Evolutionary conservation across 2,888 invertebrate species (phyloP).

Genomic region (Ellobium chinense): DNA sequence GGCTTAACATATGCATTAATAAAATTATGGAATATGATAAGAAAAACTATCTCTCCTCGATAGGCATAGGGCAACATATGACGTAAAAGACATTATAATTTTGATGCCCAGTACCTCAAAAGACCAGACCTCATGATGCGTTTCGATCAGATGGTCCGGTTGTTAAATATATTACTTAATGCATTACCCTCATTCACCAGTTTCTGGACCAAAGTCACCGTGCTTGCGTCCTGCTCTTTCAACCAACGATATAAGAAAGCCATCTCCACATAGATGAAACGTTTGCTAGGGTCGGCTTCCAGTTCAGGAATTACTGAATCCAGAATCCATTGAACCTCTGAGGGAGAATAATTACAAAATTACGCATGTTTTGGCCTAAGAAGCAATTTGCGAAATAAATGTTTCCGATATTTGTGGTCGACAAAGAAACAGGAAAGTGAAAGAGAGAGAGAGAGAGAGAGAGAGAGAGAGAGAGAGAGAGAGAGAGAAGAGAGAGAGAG

Average conservation of each 20-base stretch:
- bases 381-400: too few relatives aligned
- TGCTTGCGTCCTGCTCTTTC: conserved; percentile 84
- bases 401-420: too few relatives aligned
- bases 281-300: conserved; percentile 82
- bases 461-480: conserved; percentile 22
- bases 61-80: too few relatives aligned
- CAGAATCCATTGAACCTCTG: conserved; percentile 90
- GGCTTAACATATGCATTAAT: too few relatives aligned
- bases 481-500: neutral
- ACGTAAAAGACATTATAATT: too few relatives aligned
- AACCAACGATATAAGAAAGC: conserved; percentile 94
- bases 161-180: neutral
- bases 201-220: conserved; percentile 83
- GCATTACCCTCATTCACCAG: conserved; percentile 82
- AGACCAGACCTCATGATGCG: too few relatives aligned
- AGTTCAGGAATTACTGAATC: conserved; percentile 88
- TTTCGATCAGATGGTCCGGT: neutral
- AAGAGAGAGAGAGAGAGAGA: conserved; percentile 31
- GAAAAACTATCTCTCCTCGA: too few relatives aligned
- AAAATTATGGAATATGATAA: too few relatives aligned
- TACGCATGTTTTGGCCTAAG: neutral
- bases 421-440: neutral
- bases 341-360: neutral
- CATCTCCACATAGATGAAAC: conserved; percentile 93
- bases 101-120: too few relatives aligned